Evolutionary conservation across 2,113 vertebrate species (phyloP).

Genomic region (Pantherophis guttatus): DNA sequence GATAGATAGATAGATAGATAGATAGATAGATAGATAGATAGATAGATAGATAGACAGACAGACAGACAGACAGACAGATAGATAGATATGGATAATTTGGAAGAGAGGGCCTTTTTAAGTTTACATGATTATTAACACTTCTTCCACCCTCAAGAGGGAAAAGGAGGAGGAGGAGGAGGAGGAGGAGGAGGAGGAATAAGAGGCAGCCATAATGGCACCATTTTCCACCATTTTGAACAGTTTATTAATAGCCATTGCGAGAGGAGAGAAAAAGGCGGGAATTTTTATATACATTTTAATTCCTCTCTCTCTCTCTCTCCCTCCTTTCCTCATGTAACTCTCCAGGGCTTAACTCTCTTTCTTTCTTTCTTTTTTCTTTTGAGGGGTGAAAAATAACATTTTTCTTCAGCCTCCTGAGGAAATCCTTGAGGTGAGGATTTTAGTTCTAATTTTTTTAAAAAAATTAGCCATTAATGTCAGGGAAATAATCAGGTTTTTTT

Average conservation of each 20-base stretch:
- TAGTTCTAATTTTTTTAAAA: not conserved
- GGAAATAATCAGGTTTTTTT: not conserved
- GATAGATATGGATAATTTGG: not conserved
- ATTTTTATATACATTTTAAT: not conserved
- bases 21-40: too few species aligned
- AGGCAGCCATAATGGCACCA: not conserved
- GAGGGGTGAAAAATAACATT: not conserved
- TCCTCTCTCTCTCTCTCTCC: not conserved
- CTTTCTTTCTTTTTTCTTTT: not conserved
- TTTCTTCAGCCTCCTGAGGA: not conserved
- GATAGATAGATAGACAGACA: too few species aligned
- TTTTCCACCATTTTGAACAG: not conserved
- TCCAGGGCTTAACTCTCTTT: not conserved
- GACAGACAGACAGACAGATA: not conserved
- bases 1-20: not conserved
- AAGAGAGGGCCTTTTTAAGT: not conserved
- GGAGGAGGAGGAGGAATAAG: not conserved
- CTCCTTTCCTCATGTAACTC: not conserved
- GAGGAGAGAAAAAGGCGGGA: not conserved
- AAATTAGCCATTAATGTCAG: not conserved
- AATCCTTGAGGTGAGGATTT: not conserved
- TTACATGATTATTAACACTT: not conserved
- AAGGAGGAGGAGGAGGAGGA: not conserved
- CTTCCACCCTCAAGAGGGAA: not conserved
- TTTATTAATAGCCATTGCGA: not conserved